A percentile compares a stretch with the other conserved stretches of the same genome.
Conservation (phyloP, 2,888 invertebrate species). For the Stramonita haemastoma region DNA sequence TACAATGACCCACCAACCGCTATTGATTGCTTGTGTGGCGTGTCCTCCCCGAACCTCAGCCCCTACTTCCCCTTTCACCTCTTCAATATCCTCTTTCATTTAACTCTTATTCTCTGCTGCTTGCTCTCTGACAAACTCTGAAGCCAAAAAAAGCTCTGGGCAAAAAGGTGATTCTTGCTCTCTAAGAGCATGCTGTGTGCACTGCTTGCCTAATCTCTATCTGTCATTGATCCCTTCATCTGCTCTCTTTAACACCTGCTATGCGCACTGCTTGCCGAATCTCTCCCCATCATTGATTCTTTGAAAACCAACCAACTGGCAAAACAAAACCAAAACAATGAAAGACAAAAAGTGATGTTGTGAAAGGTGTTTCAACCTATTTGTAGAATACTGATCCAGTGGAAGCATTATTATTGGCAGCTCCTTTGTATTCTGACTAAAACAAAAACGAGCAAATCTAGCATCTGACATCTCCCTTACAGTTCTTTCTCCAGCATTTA, state of each 20-base stretch:
- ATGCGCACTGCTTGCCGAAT: background rate
- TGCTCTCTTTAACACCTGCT: background rate
- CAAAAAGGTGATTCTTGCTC: constrained; percentile 8
- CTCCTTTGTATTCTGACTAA: background rate
- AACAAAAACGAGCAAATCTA: background rate
- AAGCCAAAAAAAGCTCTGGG: background rate
- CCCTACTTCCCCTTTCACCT: constrained; percentile 17
- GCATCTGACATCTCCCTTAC: background rate
- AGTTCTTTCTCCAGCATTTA: too few relatives aligned
- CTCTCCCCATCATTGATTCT: background rate
- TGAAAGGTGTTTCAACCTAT: background rate
- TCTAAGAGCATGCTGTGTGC: background rate
- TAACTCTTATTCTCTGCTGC: constrained; percentile 15
- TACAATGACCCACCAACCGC: constrained; percentile 7
- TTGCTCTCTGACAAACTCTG: background rate
- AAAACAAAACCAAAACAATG: too few relatives aligned
- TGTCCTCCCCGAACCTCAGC: background rate
- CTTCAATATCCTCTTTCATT: constrained; percentile 21
- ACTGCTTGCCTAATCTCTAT: background rate
- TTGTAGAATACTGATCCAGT: background rate
- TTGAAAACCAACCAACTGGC: background rate
- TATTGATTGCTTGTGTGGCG: constrained; percentile 11
- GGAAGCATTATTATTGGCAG: background rate
- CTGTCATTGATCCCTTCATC: background rate
- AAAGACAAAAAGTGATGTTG: too few relatives aligned